A percentile compares a stretch with the other conserved stretches of the same genome.
Conservation (phyloP, 2,797 vertebrate species). For the Alcedo quadribrachys region DNA sequence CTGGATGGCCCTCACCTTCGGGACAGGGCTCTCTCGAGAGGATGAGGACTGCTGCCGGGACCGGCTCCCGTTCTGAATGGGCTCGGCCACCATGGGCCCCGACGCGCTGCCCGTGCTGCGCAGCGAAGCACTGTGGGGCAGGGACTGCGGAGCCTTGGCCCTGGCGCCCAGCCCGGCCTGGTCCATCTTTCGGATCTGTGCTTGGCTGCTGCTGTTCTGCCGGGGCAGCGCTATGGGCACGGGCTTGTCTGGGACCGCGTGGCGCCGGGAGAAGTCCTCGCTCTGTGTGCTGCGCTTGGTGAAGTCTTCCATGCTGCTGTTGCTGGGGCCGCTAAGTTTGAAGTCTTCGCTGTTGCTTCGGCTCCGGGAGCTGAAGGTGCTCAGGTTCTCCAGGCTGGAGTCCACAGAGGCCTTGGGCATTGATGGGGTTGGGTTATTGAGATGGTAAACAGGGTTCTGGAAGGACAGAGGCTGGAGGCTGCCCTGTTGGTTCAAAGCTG, state of each 20-base stretch:
- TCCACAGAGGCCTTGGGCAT: slow-evolving; percentile 81
- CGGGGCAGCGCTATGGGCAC: slow-evolving; percentile 84
- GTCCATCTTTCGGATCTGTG: slow-evolving; percentile 88
- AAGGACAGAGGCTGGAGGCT: slow-evolving; percentile 91
- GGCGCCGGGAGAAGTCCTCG: slow-evolving; percentile 82
- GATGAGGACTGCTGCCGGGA: slow-evolving; percentile 84
- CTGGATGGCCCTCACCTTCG: slow-evolving; percentile 80
- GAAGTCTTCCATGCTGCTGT: slow-evolving; percentile 88
- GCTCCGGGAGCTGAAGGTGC: slow-evolving; percentile 88
- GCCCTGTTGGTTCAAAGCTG: slow-evolving; percentile 86
- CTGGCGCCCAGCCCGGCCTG: slow-evolving; percentile 79
- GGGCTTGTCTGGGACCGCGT: slow-evolving; percentile 76
- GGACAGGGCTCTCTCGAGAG: slow-evolving; percentile 84
- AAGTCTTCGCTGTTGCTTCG: slow-evolving; percentile 87
- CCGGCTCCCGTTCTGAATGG: slow-evolving; percentile 75
- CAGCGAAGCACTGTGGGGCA: slow-evolving; percentile 85
- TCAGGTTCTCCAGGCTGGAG: slow-evolving; percentile 94
- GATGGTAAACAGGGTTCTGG: slow-evolving; percentile 95
- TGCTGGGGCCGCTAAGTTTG: slow-evolving; percentile 86
- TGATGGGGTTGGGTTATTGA: slow-evolving; percentile 82
- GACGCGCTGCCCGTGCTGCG: slow-evolving; percentile 86
- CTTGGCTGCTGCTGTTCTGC: slow-evolving; percentile 87
- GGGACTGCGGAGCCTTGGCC: slow-evolving; percentile 78
- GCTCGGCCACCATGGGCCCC: slow-evolving; percentile 76
- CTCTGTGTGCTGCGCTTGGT: slow-evolving; percentile 83